Percentiles rank a stretch among this genome's conserved stretches.
Conservation (phyloP, 35 echinoderm and acorn worm species). For the Anneissia japonica region DNA sequence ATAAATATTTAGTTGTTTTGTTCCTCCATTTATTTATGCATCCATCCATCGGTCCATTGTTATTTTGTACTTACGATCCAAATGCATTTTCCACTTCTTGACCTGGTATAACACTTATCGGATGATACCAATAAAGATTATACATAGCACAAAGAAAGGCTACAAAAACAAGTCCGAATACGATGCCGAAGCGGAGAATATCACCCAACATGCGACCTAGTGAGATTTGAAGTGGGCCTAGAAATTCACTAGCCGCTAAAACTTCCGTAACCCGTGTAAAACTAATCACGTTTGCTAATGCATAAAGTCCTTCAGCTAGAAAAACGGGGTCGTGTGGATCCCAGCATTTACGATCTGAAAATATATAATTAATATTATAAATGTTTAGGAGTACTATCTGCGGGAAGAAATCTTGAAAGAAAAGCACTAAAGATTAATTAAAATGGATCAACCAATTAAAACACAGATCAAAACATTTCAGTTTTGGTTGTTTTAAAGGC, state of each 20-base stretch:
- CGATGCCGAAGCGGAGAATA: constrained; percentile 72
- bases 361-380: no score
- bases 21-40: no score
- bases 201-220: constrained; percentile 88
- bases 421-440: no score
- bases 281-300: constrained; percentile 83
- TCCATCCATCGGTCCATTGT: no score
- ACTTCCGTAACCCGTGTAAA: constrained; percentile 81
- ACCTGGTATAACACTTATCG: background rate
- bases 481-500: no score
- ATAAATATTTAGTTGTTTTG: no score
- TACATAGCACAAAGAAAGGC: constrained; percentile 90
- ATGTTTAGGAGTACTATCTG: no score
- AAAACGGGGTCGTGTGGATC: constrained; percentile 62
- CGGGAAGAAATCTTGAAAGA: no score
- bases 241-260: constrained; percentile 84
- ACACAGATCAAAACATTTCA: no score
- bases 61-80: constrained; percentile 66
- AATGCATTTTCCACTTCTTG: constrained; percentile 41
- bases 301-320: constrained; percentile 68
- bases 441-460: no score
- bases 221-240: constrained; percentile 92
- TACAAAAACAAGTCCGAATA: constrained; percentile 79
- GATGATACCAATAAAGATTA: constrained; percentile 83
- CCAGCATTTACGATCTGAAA: constrained; percentile 61